A percentile compares a stretch with the other conserved stretches of the same genome.
phyloP scores from a whole-genome alignment of 2,113 vertebrate genomes.

The Poicephalus meyeri region DNA sequence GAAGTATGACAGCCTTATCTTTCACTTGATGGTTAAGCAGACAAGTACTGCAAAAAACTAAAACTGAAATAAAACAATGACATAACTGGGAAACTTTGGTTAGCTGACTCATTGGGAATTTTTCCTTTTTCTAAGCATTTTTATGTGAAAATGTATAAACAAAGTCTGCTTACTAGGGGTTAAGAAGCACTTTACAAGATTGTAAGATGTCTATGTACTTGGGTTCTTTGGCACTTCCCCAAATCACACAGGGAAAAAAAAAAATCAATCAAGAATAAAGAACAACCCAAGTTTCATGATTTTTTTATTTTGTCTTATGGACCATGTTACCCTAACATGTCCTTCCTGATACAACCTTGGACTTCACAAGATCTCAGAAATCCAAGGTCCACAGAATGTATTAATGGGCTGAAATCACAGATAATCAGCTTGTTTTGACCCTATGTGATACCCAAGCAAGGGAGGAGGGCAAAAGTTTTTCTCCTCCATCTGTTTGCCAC shows the following conservation, averaged over 20 bases:
- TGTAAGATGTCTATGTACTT: not conserved
- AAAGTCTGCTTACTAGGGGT: not conserved
- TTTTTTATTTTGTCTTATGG: not conserved
- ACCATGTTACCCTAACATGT: not conserved
- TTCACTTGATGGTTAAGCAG: not conserved
- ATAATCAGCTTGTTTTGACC: not conserved
- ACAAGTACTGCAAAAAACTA: not conserved
- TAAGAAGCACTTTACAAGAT: not conserved
- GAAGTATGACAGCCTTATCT: not conserved
- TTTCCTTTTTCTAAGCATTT: not conserved
- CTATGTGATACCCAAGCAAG: not conserved
- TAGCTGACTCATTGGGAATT: not conserved
- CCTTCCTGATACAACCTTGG: not conserved
- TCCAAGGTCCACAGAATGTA: not conserved
- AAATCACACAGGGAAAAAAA: not conserved
- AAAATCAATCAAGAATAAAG: not conserved
- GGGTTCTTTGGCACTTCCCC: not conserved
- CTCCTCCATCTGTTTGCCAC: not conserved
- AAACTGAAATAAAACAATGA: not conserved
- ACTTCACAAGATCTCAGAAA: not conserved
- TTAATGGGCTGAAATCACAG: not conserved
- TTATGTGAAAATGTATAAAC: not conserved
- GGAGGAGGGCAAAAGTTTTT: not conserved
- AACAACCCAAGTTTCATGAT: not conserved
- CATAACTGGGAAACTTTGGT: not conserved